Percentiles rank a stretch among this genome's conserved stretches.
phyloP scores from a whole-genome alignment of 2,113 vertebrate genomes.

The Agapornis roseicollis region DNA sequence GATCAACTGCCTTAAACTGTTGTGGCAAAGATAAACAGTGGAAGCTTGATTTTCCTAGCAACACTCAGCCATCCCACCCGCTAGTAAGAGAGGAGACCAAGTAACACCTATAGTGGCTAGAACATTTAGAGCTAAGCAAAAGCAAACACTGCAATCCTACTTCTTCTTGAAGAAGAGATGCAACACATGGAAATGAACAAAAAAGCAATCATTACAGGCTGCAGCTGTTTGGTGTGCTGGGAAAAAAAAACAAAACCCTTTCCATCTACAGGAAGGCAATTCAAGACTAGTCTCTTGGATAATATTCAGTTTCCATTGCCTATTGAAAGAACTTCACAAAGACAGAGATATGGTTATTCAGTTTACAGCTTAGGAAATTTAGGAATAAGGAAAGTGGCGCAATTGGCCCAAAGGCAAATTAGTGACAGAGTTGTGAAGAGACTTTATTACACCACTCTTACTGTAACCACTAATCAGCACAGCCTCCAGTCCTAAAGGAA shows the following conservation, averaged over 20 bases:
- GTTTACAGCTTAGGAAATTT: background rate
- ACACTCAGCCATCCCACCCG: background rate
- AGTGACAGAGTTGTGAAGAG: background rate
- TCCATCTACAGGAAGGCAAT: background rate
- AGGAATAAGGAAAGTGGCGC: background rate
- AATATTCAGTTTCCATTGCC: background rate
- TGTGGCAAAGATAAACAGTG: background rate
- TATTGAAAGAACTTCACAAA: background rate
- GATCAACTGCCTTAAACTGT: background rate
- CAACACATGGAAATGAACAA: accelerated
- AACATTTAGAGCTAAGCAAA: background rate
- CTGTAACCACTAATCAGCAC: background rate
- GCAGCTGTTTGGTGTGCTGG: background rate
- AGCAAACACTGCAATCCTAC: background rate
- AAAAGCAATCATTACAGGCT: background rate
- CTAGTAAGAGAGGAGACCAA: background rate
- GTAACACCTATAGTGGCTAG: background rate
- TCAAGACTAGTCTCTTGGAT: background rate
- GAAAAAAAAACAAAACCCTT: background rate
- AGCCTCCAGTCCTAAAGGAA: background rate
- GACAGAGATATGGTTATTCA: background rate
- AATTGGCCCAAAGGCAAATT: background rate
- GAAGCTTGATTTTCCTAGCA: background rate
- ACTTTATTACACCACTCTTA: background rate
- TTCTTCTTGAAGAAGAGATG: background rate